phyloP scores from a whole-genome alignment of 2,888 invertebrate genomes.

The Melanostoma scalare region DNA sequence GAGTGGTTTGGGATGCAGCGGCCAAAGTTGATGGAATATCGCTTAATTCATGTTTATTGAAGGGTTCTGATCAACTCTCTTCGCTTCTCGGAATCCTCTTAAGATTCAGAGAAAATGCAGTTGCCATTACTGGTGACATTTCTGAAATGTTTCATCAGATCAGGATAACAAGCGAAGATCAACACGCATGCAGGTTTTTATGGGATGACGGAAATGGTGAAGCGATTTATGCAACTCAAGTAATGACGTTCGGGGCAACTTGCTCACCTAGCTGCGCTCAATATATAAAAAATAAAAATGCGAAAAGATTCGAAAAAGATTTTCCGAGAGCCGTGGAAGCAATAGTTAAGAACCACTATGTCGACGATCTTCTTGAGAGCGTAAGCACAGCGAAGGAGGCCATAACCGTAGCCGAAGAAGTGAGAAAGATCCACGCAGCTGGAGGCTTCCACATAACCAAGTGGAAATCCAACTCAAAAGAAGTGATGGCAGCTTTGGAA shows the following conservation, averaged over 20 bases:
- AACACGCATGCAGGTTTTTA: no score
- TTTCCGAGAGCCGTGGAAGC: neutral
- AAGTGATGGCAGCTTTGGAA: no score
- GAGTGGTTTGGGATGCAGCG: no score
- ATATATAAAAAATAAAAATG: slow-evolving; percentile 7
- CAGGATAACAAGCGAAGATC: no score
- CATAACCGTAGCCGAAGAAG: neutral
- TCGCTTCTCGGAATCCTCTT: neutral
- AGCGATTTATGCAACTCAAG: no score
- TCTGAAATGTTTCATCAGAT: no score
- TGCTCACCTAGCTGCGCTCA: slow-evolving; percentile 9
- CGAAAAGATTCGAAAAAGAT: neutral
- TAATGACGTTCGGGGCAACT: neutral
- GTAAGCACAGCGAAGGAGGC: neutral
- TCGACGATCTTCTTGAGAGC: neutral
- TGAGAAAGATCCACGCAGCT: neutral
- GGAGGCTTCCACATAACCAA: no score
- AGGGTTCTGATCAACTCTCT: neutral
- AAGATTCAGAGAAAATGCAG: no score
- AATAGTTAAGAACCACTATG: neutral
- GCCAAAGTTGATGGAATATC: no score
- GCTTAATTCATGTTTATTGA: neutral
- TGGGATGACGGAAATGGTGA: no score
- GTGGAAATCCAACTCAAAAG: no score
- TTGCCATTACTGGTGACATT: no score